A percentile compares a stretch with the other conserved stretches of the same genome.
Evolutionary conservation across 2,113 vertebrate genomes (phyloP).

Genomic region (Erinaceus europaeus): DNA sequence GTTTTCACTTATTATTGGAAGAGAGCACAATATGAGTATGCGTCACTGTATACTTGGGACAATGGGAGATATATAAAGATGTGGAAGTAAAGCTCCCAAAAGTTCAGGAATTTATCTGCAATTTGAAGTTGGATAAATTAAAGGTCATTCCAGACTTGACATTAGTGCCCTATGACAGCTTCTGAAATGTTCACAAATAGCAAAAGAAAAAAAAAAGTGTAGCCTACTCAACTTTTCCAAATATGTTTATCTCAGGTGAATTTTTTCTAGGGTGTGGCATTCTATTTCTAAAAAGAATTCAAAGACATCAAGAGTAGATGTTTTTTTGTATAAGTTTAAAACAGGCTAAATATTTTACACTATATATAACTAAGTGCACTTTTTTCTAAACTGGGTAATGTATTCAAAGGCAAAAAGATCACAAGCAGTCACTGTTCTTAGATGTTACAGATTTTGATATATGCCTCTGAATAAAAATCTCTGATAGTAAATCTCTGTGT

Average conservation of each 20-base stretch:
- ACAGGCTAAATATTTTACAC: background rate
- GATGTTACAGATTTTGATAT: background rate
- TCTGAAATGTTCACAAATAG: constrained; percentile 17
- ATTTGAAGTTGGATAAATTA: background rate
- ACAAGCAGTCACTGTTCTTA: background rate
- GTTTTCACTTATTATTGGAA: background rate
- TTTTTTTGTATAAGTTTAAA: background rate
- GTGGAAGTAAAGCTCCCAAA: background rate
- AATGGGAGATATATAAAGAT: background rate
- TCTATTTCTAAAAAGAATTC: background rate
- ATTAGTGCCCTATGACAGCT: background rate
- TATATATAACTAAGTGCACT: background rate
- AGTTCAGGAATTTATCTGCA: background rate
- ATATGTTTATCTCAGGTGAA: background rate
- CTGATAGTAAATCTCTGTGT: no score
- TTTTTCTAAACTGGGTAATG: constrained; percentile 5
- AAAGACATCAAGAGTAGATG: background rate
- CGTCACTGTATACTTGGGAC: background rate
- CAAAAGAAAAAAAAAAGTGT: background rate
- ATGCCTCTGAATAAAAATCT: no score
- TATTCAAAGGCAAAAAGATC: constrained; percentile 1
- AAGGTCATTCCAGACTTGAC: background rate
- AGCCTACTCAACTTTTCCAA: background rate
- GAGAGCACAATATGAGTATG: background rate
- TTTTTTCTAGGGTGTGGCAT: background rate